Evolutionary conservation across 92 coral and sea anemone genomes (phyloP).

Genomic region (Muricea muricata): DNA sequence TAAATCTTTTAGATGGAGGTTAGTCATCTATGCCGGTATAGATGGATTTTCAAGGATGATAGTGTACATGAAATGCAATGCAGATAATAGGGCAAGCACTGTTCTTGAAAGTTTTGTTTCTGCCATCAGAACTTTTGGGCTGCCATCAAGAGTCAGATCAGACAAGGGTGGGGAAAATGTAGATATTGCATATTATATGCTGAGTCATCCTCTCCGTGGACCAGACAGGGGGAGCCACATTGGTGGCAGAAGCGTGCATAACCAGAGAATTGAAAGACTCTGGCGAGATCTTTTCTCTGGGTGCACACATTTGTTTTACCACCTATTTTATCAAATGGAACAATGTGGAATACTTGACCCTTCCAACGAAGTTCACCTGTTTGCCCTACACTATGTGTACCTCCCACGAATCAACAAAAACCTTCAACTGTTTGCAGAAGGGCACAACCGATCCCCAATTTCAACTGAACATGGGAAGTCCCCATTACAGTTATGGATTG

Average conservation of each 20-base stretch:
- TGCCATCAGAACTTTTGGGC: conserved; percentile 39
- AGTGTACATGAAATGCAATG: conserved; percentile 31
- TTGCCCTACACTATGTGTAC: no score
- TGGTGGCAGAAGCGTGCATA: no score
- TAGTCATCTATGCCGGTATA: conserved; percentile 43
- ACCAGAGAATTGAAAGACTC: not conserved
- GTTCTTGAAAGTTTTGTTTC: conserved; percentile 21
- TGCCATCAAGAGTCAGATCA: conserved; percentile 44
- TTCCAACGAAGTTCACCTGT: no score
- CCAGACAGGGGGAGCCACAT: conserved; percentile 27
- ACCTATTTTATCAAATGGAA: conserved; percentile 9
- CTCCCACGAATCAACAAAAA: no score
- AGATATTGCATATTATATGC: conserved; percentile 38
- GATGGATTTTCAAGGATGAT: conserved; percentile 50
- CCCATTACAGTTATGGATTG: no score
- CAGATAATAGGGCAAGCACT: conserved; percentile 28
- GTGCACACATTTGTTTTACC: not conserved
- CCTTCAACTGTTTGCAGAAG: no score
- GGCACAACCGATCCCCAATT: no score
- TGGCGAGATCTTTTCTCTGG: conserved; percentile 10
- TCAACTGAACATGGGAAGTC: no score
- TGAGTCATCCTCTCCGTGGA: no score
- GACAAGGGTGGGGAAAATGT: conserved; percentile 43
- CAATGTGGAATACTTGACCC: no score
- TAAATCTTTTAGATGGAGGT: no score